phyloP scores from a whole-genome alignment of 2,888 invertebrate genomes.

The Trissolcus japonicus region DNA sequence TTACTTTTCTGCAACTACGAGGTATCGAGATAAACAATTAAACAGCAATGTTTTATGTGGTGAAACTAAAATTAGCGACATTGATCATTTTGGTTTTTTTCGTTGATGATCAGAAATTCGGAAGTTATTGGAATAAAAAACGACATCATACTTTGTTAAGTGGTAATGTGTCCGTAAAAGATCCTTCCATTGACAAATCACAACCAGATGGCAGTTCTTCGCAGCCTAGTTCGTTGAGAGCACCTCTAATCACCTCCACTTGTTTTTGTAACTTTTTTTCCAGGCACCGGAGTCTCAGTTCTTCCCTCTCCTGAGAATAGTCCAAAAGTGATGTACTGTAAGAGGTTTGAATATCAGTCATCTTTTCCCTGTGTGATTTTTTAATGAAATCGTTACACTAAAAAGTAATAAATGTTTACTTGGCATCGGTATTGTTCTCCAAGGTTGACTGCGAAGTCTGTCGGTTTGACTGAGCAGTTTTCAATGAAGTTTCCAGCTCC shows the following conservation, averaged over 20 bases:
- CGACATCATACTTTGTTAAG: constrained; percentile 69
- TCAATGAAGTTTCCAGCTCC: constrained; percentile 87
- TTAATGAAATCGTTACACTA: neutral
- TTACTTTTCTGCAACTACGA: constrained; percentile 71
- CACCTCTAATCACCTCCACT: constrained; percentile 88
- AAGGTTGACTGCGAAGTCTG: constrained; percentile 62
- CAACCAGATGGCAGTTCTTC: constrained; percentile 92
- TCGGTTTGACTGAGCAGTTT: constrained; percentile 84
- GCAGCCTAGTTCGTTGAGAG: constrained; percentile 91
- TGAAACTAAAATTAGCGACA: neutral
- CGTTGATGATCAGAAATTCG: too few relatives aligned
- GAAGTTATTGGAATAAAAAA: too few relatives aligned
- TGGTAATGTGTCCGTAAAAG: constrained; percentile 70
- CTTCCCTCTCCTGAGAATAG: constrained; percentile 78
- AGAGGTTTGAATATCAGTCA: neutral
- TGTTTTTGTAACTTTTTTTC: constrained; percentile 90
- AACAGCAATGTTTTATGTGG: neutral
- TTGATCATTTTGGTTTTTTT: neutral
- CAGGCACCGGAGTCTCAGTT: constrained; percentile 87
- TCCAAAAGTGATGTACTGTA: constrained; percentile 67
- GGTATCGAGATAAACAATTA: neutral
- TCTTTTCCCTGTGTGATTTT: neutral
- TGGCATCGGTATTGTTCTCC: constrained; percentile 71
- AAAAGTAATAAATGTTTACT: constrained; percentile 23
- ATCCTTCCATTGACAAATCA: constrained; percentile 79